Conservation (phyloP, 2,888 invertebrate species). For the Stictocephala bisonia region DNA sequence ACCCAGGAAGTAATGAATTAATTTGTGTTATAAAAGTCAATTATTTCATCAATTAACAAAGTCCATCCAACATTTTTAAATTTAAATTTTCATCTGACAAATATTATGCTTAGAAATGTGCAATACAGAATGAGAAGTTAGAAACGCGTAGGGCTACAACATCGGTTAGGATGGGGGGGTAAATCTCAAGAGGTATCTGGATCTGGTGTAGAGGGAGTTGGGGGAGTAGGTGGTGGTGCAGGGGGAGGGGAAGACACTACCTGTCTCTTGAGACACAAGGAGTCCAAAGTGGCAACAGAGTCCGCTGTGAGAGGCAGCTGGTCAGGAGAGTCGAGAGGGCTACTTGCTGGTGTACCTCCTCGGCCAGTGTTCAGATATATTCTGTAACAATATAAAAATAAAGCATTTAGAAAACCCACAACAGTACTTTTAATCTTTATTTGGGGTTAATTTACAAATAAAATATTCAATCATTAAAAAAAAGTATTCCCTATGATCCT, state of each 20-base stretch:
- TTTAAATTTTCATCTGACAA: too few species aligned
- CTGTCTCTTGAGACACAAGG: constrained; percentile 66
- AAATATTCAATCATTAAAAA: too few species aligned
- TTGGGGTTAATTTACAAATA: too few species aligned
- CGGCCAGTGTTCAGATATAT: constrained; percentile 85
- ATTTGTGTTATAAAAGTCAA: too few species aligned
- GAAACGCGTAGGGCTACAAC: constrained; percentile 60
- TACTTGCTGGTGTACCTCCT: constrained; percentile 79
- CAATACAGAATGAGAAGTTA: constrained; percentile 40
- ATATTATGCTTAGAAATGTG: too few species aligned
- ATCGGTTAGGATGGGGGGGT: constrained; percentile 56
- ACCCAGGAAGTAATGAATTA: too few species aligned
- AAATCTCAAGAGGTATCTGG: constrained; percentile 57
- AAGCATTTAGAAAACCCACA: too few species aligned
- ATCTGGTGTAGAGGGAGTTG: constrained; percentile 41
- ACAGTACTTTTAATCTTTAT: too few species aligned
- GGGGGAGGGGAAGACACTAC: constrained; percentile 55
- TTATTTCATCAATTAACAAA: too few species aligned
- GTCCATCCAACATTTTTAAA: too few species aligned
- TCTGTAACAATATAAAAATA: constrained; percentile 70
- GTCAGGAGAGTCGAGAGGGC: constrained; percentile 86
- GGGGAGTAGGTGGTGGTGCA: constrained; percentile 51
- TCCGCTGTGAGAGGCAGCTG: constrained; percentile 76
- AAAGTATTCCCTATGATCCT: too few species aligned
- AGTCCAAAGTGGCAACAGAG: constrained; percentile 74